These are phyloP conservation scores for Percina caprodes DNA, from an alignment of 2,113 vertebrate species.

Conservation along the genomic window DNA sequence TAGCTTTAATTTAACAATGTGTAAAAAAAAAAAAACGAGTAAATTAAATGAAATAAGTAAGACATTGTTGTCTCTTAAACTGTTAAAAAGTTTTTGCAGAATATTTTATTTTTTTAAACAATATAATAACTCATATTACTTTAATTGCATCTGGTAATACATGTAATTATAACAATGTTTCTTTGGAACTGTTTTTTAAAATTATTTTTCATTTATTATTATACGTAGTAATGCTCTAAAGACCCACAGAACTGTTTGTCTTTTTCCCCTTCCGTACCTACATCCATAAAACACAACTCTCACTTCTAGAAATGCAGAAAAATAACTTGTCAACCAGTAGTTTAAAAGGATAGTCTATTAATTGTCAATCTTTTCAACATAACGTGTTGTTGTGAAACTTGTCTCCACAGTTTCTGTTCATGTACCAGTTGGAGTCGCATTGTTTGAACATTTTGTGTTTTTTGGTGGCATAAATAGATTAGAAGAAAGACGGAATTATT, in stretches of 20 bases:
- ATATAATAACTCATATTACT: background rate
- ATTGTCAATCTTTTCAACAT: background rate
- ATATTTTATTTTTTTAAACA: background rate
- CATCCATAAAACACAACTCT: background rate
- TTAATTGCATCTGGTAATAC: background rate
- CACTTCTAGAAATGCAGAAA: background rate
- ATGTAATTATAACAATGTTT: background rate
- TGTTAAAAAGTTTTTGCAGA: background rate
- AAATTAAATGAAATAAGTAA: background rate
- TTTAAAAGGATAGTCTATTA: background rate
- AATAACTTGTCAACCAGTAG: background rate
- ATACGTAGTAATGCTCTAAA: background rate
- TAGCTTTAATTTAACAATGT: background rate
- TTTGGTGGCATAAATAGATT: conserved; percentile 40
- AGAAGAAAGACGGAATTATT: conserved; percentile 30
- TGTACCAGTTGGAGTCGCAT: conserved; percentile 8
- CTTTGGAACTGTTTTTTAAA: background rate
- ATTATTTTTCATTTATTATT: background rate
- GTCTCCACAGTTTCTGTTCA: conserved; percentile 1
- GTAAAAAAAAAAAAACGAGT: background rate
- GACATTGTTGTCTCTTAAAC: background rate
- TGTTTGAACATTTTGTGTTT: conserved; percentile 35
- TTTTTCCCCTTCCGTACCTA: background rate
- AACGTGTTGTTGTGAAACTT: background rate
- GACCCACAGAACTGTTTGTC: background rate